Evolutionary conservation across 1,140 invertebrate species (phyloP).

Genomic region (Nebria ingens): DNA sequence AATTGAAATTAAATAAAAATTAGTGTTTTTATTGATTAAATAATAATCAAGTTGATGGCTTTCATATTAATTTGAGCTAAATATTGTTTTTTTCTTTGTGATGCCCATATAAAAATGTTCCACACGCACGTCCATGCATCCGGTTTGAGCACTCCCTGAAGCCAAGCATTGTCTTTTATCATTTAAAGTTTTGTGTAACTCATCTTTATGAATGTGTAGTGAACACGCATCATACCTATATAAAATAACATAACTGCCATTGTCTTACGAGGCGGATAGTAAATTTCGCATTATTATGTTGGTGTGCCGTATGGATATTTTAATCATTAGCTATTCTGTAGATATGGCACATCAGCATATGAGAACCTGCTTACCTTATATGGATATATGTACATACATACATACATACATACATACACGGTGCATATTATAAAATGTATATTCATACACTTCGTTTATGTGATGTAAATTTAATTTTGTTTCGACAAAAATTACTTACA

Average conservation of each 20-base stretch:
- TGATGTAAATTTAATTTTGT: neutral
- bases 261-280: too few relatives aligned
- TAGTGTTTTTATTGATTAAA: too few relatives aligned
- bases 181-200: constrained; percentile 1
- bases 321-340: neutral
- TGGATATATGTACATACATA: too few relatives aligned
- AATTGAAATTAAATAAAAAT: too few relatives aligned
- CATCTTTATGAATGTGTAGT: neutral
- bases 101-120: too few relatives aligned
- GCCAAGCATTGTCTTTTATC: constrained; percentile 6
- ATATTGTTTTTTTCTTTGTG: neutral
- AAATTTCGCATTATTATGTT: neutral
- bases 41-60: too few relatives aligned
- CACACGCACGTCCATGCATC: neutral
- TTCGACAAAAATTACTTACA: neutral
- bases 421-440: neutral
- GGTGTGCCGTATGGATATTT: neutral
- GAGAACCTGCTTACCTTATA: too few relatives aligned
- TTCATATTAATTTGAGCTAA: neutral
- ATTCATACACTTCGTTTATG: neutral
- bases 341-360: too few relatives aligned
- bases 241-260: too few relatives aligned
- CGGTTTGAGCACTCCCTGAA: neutral
- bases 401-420: neutral
- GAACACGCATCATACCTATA: neutral